phyloP scores from a whole-genome alignment of 1,140 invertebrate genomes.

The Penaeus japonicus region DNA sequence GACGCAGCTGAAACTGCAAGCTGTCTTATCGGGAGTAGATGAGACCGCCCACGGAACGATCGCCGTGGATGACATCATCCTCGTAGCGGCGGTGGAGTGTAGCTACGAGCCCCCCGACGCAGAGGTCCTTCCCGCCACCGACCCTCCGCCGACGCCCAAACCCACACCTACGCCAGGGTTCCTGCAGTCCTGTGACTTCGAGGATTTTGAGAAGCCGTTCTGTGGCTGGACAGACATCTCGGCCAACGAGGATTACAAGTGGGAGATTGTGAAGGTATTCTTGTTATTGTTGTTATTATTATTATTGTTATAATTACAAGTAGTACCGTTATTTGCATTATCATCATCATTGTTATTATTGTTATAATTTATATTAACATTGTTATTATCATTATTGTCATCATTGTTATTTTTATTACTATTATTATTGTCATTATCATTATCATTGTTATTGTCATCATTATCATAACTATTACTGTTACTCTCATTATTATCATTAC shows the following conservation, averaged over 20 bases:
- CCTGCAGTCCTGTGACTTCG: conserved; percentile 25
- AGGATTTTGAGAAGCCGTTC: neutral
- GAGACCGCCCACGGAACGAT: conserved; percentile 2
- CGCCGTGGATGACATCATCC: conserved; percentile 25
- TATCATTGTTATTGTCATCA: too few species aligned
- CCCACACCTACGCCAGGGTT: conserved; percentile 27
- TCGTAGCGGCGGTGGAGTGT: neutral
- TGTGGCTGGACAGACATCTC: conserved; percentile 39
- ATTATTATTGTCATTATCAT: too few species aligned
- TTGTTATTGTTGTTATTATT: neutral
- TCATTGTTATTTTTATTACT: too few species aligned
- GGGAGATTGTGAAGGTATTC: conserved; percentile 34
- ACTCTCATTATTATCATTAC: too few species aligned
- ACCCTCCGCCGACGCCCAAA: neutral
- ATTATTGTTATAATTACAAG: neutral
- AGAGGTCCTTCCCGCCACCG: neutral
- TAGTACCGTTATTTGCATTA: too few species aligned
- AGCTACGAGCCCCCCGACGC: conserved; percentile 14
- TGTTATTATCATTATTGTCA: too few species aligned
- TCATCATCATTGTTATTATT: too few species aligned
- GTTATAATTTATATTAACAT: too few species aligned
- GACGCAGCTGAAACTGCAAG: too few species aligned
- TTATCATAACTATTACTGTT: too few species aligned
- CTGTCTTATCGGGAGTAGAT: neutral
- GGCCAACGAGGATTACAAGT: neutral